Evolutionary conservation across 2,888 invertebrate genomes (phyloP), one percentile per base, ranked within the genome.

Genomic region (Lymantria monacha): DNA sequence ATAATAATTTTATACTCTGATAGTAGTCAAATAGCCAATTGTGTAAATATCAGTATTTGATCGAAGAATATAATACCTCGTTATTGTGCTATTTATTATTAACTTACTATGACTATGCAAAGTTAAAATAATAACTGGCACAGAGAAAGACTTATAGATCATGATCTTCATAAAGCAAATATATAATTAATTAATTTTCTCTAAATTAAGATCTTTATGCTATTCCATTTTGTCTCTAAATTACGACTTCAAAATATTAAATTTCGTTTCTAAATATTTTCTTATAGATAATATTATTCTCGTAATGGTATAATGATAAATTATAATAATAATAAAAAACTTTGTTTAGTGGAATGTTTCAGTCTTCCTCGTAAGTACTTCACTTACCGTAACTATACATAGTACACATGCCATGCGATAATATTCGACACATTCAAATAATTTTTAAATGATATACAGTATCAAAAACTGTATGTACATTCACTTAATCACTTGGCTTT

Each of bases 351-450:
- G 88, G 87, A 88, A 87, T 87, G 85, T 78, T 67, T 87, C 87
- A 89, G 87, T 87, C 87, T 85, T 82, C 68, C 63, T 72, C 52
- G 50, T 76, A 81, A 83, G 81, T 87, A 87, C 81, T 79, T 81
- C 38, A 38, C 38, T 38, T 38, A 38, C 38, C n/a, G 9, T 7
- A 8, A 13, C 40, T 14, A 41, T 14, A 38, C 11, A 11, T n/a
- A 38, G n/a, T 12, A n/a, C 7, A n/a, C 38, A 3, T 36, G 9
- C 36, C 3, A 36, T 11, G 2, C 11, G 7, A 36, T 11, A 36
- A 36, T 36, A 36, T 36, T 36, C 7, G 2, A 36, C 9, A 36
- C 9, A 3, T 11, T 36, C 36, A 11, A 22, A 36, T 36, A 36
- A 3, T 36, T 36, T 36, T 36, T 22, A 3, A 2, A 3, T 2